Evolutionary conservation across 2,888 invertebrate genomes (phyloP).

Genomic region (Oscheius onirici): DNA sequence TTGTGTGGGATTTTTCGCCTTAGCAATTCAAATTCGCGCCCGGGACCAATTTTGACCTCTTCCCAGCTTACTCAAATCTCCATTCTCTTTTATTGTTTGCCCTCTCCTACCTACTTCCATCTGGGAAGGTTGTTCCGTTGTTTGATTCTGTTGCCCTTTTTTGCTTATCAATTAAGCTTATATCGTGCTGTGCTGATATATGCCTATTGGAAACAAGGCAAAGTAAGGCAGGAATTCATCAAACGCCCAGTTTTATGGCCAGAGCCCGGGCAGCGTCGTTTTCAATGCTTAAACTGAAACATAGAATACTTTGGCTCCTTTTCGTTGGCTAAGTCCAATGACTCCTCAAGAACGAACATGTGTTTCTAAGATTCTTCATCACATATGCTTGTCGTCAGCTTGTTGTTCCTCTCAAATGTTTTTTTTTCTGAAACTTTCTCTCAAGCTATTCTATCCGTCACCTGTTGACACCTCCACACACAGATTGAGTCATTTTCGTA

Average conservation of each 20-base stretch:
- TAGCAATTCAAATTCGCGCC: conserved; percentile 29
- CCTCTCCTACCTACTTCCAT: neutral
- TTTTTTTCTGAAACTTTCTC: neutral
- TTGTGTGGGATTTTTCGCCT: conserved; percentile 14
- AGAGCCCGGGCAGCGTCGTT: too few relatives aligned
- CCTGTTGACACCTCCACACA: too few relatives aligned
- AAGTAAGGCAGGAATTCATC: too few relatives aligned
- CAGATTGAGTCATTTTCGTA: too few relatives aligned
- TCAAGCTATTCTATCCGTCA: neutral
- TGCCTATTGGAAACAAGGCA: too few relatives aligned
- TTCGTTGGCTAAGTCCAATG: too few relatives aligned
- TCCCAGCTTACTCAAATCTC: neutral
- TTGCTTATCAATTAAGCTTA: too few relatives aligned
- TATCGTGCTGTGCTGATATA: too few relatives aligned
- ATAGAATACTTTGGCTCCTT: too few relatives aligned
- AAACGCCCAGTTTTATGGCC: too few relatives aligned
- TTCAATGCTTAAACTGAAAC: too few relatives aligned
- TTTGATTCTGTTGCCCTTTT: too few relatives aligned
- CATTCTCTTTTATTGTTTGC: conserved; percentile 5
- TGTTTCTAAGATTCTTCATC: conserved; percentile 6
- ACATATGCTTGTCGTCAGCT: conserved; percentile 4
- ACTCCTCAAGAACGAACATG: neutral
- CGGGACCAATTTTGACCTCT: conserved; percentile 21
- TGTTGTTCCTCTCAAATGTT: neutral
- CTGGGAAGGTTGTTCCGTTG: neutral